Conservation (phyloP, 2,113 vertebrate species). For the Aspiorhynchus laticeps region DNA sequence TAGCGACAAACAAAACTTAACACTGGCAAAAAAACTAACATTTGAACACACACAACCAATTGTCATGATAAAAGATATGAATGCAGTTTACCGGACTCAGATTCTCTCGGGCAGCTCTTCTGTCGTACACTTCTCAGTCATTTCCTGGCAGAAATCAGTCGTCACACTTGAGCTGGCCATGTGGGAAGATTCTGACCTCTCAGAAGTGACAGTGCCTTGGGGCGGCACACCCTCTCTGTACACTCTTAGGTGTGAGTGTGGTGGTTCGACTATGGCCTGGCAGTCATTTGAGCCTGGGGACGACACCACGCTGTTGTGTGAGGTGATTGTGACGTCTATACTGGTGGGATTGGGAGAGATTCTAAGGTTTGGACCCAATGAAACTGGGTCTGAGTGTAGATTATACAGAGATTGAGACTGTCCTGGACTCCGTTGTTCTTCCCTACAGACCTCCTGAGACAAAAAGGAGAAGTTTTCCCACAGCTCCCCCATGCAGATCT, state of each 20-base stretch:
- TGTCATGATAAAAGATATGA: background rate
- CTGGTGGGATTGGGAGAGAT: constrained; percentile 70
- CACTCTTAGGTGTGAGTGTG: constrained; percentile 5
- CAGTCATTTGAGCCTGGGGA: constrained; percentile 74
- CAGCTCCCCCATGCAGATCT: constrained; percentile 93
- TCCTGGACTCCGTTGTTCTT: constrained; percentile 84
- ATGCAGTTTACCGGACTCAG: constrained; percentile 22
- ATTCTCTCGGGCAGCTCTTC: constrained; percentile 87
- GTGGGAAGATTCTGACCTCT: constrained; percentile 64
- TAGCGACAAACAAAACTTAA: background rate
- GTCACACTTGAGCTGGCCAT: constrained; percentile 87
- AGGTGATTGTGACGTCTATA: constrained; percentile 75
- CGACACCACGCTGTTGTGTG: constrained; percentile 73
- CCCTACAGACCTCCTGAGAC: constrained; percentile 91
- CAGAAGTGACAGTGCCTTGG: constrained; percentile 62
- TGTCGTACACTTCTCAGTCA: constrained; percentile 96
- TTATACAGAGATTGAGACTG: constrained; percentile 81
- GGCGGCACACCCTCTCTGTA: constrained; percentile 55
- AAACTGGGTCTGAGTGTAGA: constrained; percentile 77
- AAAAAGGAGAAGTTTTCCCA: constrained; percentile 95
- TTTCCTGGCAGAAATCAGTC: constrained; percentile 96
- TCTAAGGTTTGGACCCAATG: constrained; percentile 80
- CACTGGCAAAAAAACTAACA: background rate
- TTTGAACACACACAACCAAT: background rate
- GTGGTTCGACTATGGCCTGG: constrained; percentile 47